These are phyloP conservation scores for Arvicanthis niloticus DNA, from an alignment of 2,113 vertebrate species.

Conservation along the genomic window DNA sequence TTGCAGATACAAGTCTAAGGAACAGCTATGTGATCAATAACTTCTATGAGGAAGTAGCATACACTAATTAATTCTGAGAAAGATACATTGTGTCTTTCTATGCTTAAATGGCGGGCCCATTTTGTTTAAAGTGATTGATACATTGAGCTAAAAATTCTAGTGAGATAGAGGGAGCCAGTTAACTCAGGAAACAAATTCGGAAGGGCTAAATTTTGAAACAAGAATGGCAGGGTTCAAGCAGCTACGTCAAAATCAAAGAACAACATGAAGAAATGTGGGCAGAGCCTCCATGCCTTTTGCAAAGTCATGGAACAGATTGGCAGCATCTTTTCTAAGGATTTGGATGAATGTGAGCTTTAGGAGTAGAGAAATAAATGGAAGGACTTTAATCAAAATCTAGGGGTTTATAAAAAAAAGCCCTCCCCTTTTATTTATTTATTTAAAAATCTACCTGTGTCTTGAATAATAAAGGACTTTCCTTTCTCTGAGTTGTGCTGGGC, in stretches of 20 bases:
- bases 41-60: background rate
- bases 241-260: constrained; percentile 41
- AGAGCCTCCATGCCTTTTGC: background rate
- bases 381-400: constrained; percentile 8
- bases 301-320: background rate
- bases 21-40: background rate
- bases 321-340: constrained; percentile 25
- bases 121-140: constrained; percentile 50
- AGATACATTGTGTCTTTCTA: background rate
- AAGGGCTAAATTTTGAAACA: constrained; percentile 30
- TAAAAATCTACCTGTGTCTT: constrained; percentile 48
- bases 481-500: background rate
- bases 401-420: background rate
- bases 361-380: constrained; percentile 36
- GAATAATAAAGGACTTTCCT: constrained; percentile 48
- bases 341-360: background rate
- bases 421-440: background rate
- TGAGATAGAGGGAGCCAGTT: constrained; percentile 26
- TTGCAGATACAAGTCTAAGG: background rate
- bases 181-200: constrained; percentile 19
- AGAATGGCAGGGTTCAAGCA: background rate
- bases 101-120: constrained; percentile 19
- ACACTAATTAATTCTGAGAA: constrained; percentile 46
- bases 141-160: constrained; percentile 28
- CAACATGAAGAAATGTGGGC: background rate